These are phyloP conservation scores for Diadumene lineata DNA, from an alignment of 92 coral and sea anemone genomes.

Conservation along the genomic window DNA sequence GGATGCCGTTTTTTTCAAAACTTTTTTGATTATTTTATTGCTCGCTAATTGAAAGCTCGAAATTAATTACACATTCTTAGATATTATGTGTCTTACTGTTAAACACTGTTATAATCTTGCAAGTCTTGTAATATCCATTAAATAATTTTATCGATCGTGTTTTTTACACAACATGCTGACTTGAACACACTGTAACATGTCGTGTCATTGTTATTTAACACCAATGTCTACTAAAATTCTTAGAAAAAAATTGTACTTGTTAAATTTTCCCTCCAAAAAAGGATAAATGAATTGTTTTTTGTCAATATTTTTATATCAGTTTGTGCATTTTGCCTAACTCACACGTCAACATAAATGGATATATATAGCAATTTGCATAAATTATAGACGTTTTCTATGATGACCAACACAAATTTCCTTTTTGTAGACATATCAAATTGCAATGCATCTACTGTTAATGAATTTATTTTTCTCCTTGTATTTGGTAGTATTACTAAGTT, in stretches of 20 bases:
- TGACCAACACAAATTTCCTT: too few species aligned
- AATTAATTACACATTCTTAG: not conserved
- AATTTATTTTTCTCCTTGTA: not conserved
- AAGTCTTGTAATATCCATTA: not conserved
- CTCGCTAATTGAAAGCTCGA: not conserved
- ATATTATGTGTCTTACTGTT: not conserved
- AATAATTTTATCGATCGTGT: not conserved
- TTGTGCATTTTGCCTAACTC: not conserved
- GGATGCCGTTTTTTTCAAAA: too few species aligned
- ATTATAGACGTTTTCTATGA: not conserved
- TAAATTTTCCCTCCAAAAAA: constrained; percentile 4
- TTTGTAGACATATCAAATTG: not conserved
- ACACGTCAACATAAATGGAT: constrained; percentile 1
- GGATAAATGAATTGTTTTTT: not conserved
- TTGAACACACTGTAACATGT: not conserved
- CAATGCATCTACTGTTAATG: not conserved
- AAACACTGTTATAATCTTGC: not conserved
- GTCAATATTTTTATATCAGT: not conserved
- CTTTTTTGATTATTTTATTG: not conserved
- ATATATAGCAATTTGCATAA: not conserved
- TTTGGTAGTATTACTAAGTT: not conserved
- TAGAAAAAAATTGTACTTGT: not conserved
- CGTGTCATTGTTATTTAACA: not conserved
- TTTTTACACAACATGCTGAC: not conserved
- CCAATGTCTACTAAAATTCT: not conserved